These are phyloP conservation scores for Leptocoma aspasia DNA, from an alignment of 2,113 vertebrate genomes.

Conservation along the genomic window DNA sequence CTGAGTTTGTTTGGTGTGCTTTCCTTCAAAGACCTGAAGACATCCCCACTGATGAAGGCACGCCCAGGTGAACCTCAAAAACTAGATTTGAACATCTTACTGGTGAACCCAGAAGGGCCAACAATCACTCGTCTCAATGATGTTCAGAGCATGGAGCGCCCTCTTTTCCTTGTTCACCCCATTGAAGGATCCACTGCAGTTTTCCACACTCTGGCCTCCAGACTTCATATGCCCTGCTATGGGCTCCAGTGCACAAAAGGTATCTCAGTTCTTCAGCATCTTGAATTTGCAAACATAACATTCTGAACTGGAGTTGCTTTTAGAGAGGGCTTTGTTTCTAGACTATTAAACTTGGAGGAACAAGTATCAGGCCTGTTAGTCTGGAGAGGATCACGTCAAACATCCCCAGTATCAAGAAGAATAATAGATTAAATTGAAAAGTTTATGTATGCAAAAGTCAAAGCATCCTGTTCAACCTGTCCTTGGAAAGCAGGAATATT, in stretches of 20 bases:
- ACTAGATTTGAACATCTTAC: slow-evolving; percentile 77
- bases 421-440: background rate
- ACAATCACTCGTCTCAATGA: slow-evolving; percentile 82
- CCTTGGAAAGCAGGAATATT: background rate
- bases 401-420: background rate
- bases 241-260: slow-evolving; percentile 95
- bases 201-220: slow-evolving; percentile 82
- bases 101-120: slow-evolving; percentile 86
- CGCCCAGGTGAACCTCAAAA: slow-evolving; percentile 39
- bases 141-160: slow-evolving; percentile 81
- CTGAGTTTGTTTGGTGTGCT: background rate
- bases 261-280: slow-evolving; percentile 42
- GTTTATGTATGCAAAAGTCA: background rate
- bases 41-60: slow-evolving; percentile 24
- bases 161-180: slow-evolving; percentile 92
- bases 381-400: background rate
- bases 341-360: background rate
- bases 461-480: background rate
- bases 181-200: slow-evolving; percentile 89
- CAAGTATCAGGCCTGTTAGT: background rate
- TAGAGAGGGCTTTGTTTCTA: background rate
- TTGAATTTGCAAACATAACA: background rate
- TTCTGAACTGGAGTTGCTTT: background rate
- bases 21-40: slow-evolving; percentile 53
- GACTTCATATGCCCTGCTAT: slow-evolving; percentile 87